These are phyloP conservation scores for Blastobasis lacticolella DNA, from an alignment of 2,888 invertebrate genomes.

Conservation along the genomic window DNA sequence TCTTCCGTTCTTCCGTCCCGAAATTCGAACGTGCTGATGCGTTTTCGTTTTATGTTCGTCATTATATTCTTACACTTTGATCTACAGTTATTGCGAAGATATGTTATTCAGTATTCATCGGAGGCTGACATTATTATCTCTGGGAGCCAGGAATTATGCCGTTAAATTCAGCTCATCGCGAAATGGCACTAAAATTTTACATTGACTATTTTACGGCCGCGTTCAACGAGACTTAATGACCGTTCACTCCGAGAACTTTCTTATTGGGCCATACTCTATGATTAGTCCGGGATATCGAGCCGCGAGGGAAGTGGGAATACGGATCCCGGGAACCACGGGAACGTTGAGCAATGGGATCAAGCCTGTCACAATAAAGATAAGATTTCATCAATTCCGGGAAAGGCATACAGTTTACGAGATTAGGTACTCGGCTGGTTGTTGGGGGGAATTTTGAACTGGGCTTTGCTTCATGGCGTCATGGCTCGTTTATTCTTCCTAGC, in stretches of 20 bases:
- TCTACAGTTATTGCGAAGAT: no score
- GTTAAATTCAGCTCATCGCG: background rate
- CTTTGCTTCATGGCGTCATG: background rate
- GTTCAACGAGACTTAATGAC: slow-evolving; percentile 8
- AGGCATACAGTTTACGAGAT: slow-evolving; percentile 1
- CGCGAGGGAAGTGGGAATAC: background rate
- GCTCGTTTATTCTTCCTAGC: no score
- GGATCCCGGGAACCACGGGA: background rate
- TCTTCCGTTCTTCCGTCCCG: no score
- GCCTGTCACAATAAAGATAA: slow-evolving; percentile 12
- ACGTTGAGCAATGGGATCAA: slow-evolving; percentile 2
- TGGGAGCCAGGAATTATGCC: background rate
- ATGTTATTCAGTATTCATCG: background rate
- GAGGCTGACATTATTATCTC: background rate
- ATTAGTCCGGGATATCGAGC: slow-evolving; percentile 1
- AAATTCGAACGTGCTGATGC: no score
- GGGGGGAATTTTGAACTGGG: slow-evolving; percentile 3
- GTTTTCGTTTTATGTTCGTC: no score
- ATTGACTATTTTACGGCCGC: slow-evolving; percentile 5
- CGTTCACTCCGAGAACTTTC: slow-evolving; percentile 3
- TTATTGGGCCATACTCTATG: slow-evolving; percentile 10
- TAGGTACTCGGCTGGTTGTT: background rate
- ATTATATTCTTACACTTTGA: no score
- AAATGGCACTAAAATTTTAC: slow-evolving; percentile 3
- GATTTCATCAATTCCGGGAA: slow-evolving; percentile 8